Conservation (phyloP, 2,797 vertebrate genomes). For the Emydoidea blandingii region DNA sequence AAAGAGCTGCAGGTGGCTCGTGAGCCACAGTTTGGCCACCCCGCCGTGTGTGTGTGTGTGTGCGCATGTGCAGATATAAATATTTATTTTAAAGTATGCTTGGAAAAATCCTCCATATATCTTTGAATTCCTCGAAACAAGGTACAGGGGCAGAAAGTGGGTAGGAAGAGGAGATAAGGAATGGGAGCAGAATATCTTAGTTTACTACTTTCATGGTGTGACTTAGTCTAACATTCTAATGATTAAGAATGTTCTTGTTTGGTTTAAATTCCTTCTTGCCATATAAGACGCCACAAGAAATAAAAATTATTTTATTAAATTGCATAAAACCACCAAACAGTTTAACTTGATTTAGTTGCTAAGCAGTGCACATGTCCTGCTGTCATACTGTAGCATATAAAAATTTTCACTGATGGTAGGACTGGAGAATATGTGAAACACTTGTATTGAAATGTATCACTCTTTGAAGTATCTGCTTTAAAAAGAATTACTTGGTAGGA, state of each 20-base stretch:
- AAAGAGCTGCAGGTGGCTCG: too few species aligned
- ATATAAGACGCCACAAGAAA: neutral
- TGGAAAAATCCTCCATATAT: neutral
- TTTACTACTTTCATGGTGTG: neutral
- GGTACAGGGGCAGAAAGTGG: neutral
- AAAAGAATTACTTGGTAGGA: neutral
- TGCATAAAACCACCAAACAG: neutral
- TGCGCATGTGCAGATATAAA: fast-evolving
- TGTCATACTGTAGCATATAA: neutral
- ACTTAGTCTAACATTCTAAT: neutral
- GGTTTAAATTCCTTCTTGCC: neutral
- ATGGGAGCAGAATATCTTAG: neutral
- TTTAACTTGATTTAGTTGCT: neutral
- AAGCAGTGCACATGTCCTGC: neutral
- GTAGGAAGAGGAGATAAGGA: neutral
- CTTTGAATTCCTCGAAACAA: neutral
- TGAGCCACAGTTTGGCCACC: too few species aligned
- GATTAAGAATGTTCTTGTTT: neutral
- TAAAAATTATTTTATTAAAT: neutral
- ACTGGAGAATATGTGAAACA: neutral
- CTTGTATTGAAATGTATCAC: neutral
- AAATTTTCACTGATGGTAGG: neutral
- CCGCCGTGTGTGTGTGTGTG: too few species aligned
- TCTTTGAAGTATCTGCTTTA: neutral
- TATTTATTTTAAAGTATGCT: neutral